Evolutionary conservation across 2,888 invertebrate species (phyloP).

Genomic region (Drosophila neotestacea): DNA sequence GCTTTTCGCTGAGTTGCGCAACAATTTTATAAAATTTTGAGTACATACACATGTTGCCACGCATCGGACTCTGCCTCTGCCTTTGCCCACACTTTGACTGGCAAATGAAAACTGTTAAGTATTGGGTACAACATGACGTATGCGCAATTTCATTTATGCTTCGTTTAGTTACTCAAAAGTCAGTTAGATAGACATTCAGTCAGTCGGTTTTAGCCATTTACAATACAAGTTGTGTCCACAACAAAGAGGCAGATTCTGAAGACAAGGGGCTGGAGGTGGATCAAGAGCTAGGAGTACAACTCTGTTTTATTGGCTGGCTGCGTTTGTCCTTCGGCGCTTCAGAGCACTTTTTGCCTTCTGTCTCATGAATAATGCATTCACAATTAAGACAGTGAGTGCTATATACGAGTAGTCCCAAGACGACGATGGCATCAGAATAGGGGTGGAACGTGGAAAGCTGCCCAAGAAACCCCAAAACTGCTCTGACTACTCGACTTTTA

Average conservation of each 20-base stretch:
- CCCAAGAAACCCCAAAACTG: slow-evolving; percentile 19
- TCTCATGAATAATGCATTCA: slow-evolving; percentile 78
- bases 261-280: slow-evolving; percentile 14
- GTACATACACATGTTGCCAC: slow-evolving; percentile 53
- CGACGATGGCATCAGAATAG: background rate
- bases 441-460: background rate
- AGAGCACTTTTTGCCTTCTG: slow-evolving; percentile 44
- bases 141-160: slow-evolving; percentile 67
- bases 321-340: slow-evolving; percentile 44
- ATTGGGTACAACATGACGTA: slow-evolving; percentile 65
- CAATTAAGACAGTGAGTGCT: slow-evolving; percentile 69
- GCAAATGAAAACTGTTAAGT: slow-evolving; percentile 57
- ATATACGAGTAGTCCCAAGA: slow-evolving; percentile 28
- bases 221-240: slow-evolving; percentile 30
- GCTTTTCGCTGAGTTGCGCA: slow-evolving; percentile 14
- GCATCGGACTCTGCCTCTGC: background rate
- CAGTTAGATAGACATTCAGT: slow-evolving; percentile 14
- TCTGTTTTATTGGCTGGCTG: slow-evolving; percentile 73
- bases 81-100: slow-evolving; percentile 22
- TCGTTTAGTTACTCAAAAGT: slow-evolving; percentile 56
- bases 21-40: slow-evolving; percentile 65
- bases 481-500: slow-evolving; percentile 12
- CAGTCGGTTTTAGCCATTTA: slow-evolving; percentile 47
- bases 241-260: slow-evolving; percentile 9
- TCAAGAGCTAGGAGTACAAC: slow-evolving; percentile 26